phyloP scores from a whole-genome alignment of 2,113 vertebrate species.

The Brienomyrus longianalis region DNA sequence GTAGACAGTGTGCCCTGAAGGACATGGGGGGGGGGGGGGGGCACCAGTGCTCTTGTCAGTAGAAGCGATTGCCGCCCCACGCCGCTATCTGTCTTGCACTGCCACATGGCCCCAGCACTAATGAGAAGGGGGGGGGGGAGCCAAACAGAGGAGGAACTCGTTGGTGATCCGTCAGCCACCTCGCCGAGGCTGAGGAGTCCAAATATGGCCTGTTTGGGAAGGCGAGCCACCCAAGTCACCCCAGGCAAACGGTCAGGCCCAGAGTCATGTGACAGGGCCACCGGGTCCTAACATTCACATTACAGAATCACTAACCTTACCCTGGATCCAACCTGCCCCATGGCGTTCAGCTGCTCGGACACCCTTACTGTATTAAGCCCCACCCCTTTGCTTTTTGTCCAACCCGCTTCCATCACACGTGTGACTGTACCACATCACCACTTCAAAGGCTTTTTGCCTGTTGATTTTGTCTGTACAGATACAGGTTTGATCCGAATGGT shows the following conservation, averaged over 20 bases:
- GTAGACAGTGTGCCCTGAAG: constrained; percentile 48
- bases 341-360: not conserved
- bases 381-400: not conserved
- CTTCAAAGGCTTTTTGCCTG: not conserved
- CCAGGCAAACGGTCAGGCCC: not conserved
- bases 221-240: not conserved
- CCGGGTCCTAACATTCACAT: not conserved
- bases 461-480: not conserved
- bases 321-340: not conserved
- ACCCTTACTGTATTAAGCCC: not conserved
- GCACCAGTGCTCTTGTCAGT: constrained; percentile 63
- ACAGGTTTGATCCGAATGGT: not conserved
- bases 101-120: constrained; percentile 66
- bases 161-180: constrained; percentile 65
- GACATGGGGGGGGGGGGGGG: constrained; percentile 70
- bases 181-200: constrained; percentile 37
- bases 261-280: not conserved
- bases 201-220: not conserved
- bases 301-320: not conserved
- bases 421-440: not conserved
- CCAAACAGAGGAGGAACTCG: constrained; percentile 46
- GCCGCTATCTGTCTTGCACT: constrained; percentile 71
- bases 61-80: constrained; percentile 70
- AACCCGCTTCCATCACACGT: not conserved
- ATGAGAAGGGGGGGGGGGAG: constrained; percentile 61